These are phyloP conservation scores for Panthera uncia DNA, from an alignment of 2,113 vertebrate genomes.

Conservation along the genomic window DNA sequence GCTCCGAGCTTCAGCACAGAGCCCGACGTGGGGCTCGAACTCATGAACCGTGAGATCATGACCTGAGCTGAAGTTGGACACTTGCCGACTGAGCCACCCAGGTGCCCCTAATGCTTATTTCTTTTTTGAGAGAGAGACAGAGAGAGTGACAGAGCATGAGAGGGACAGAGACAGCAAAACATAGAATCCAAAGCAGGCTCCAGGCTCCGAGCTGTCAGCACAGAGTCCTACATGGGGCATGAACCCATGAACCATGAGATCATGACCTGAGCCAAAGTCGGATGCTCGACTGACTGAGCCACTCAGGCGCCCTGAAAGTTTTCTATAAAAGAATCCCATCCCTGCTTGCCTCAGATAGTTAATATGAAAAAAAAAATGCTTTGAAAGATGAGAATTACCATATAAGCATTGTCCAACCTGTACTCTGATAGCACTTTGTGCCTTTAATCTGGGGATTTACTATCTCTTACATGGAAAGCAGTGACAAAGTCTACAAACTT, in stretches of 20 bases:
- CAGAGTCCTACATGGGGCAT: background rate
- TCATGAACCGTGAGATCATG: too few relatives aligned
- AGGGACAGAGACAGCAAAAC: background rate
- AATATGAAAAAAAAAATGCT: constrained; percentile 9
- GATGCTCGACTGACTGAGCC: background rate
- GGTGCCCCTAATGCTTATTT: too few relatives aligned
- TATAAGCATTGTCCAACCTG: background rate
- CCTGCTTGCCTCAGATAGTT: background rate
- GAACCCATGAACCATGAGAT: background rate
- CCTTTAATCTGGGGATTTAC: background rate
- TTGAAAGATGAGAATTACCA: background rate
- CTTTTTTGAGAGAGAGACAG: too few relatives aligned
- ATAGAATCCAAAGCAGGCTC: too few relatives aligned
- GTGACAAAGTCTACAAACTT: background rate
- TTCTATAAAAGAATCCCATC: background rate
- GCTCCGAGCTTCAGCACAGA: too few relatives aligned
- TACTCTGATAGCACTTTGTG: background rate
- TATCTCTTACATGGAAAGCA: background rate
- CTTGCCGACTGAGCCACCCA: too few relatives aligned
- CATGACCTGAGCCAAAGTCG: background rate
- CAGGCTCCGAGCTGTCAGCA: background rate
- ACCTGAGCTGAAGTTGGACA: too few relatives aligned
- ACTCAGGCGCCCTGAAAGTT: background rate
- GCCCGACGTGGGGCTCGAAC: too few relatives aligned
- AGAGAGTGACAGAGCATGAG: too few relatives aligned